A percentile compares a stretch with the other conserved stretches of the same genome.
Conservation (phyloP, 2,888 invertebrate genomes). For the Notodonta dromedarius region DNA sequence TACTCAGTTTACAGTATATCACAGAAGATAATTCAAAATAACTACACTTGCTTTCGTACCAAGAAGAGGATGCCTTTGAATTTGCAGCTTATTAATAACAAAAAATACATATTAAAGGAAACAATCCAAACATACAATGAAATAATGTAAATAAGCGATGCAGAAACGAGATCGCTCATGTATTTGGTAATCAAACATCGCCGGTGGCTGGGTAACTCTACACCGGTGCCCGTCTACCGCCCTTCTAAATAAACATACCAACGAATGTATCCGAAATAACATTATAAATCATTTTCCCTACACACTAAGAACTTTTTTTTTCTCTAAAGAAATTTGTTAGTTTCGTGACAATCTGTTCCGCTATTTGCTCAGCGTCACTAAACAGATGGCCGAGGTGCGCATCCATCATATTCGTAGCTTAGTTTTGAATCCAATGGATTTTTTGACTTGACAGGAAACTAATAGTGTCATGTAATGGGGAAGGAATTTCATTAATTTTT, state of each 20-base stretch:
- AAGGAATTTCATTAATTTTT: conserved; percentile 46
- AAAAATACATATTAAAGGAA: no score
- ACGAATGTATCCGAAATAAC: conserved; percentile 77
- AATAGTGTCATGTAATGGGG: conserved; percentile 43
- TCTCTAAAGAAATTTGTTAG: conserved; percentile 72
- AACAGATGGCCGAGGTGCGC: conserved; percentile 69
- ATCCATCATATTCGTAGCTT: conserved; percentile 73
- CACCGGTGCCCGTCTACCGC: conserved; percentile 59
- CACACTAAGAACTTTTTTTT: conserved; percentile 65
- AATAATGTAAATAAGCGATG: conserved; percentile 10
- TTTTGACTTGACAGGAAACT: conserved; percentile 55
- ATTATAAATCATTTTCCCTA: conserved; percentile 78
- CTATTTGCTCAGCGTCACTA: conserved; percentile 79
- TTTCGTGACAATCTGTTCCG: conserved; percentile 83
- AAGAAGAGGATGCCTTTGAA: no score
- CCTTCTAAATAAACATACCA: conserved; percentile 70
- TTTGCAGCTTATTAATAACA: no score
- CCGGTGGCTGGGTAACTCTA: conserved; percentile 58
- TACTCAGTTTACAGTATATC: no score
- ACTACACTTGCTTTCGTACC: no score
- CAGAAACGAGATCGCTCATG: conserved; percentile 46
- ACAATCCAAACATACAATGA: not conserved
- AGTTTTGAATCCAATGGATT: conserved; percentile 55
- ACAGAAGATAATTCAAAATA: no score
- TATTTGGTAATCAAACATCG: conserved; percentile 55